Evolutionary conservation across 1,140 invertebrate genomes (phyloP), one percentile per base, ranked within the genome.

Genomic region (Whitmania pigra): DNA sequence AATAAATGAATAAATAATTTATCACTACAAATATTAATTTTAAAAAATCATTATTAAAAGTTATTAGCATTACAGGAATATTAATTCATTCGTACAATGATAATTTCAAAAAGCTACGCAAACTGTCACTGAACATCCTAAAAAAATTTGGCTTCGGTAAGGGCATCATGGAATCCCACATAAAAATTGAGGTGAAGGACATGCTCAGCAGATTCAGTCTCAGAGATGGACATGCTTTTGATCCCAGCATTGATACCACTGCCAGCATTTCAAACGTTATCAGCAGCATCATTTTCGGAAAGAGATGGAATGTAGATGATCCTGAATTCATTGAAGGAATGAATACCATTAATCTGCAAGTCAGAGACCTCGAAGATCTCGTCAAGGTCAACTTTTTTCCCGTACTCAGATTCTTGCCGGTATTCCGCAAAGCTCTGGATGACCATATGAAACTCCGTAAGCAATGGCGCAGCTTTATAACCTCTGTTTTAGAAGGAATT

Each of bases 151-250:
- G 67, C 22, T 31, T 67, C 31, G 66, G 66, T 22, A n/a, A 68
- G 36, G 27, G 67, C 15, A 29, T 31, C 27, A 68, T 68, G 67
- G 67, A 68, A 68, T 15, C 7, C 20, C 22, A 29, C 22, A 68
- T 68, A 25, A 29, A 18, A 68, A n/a, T 68, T 22, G 67, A 68
- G 20, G 66, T 76, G 76, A 31, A 76, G 77, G 49, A 73, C 78
- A 6, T 79, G 79, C 13, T 74, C 9, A 68, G 67, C 9, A 68
- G 27, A 2, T 22, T 43, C 13, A n/a, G n/a, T 0, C 11, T 15
- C 7, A 63, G 22, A 18, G 18, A 63, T 20, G 29, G 18, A 63
- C 57, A 63, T 2, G 57, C 57, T 22, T 63, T 63, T 63, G 20
- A 63, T 15, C 57, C 57, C 0, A 25, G 11, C 29, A 15, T 18